Base-by-base conservation (phyloP, 1,140 invertebrate genomes). In the Babylonia areolata region DNA sequence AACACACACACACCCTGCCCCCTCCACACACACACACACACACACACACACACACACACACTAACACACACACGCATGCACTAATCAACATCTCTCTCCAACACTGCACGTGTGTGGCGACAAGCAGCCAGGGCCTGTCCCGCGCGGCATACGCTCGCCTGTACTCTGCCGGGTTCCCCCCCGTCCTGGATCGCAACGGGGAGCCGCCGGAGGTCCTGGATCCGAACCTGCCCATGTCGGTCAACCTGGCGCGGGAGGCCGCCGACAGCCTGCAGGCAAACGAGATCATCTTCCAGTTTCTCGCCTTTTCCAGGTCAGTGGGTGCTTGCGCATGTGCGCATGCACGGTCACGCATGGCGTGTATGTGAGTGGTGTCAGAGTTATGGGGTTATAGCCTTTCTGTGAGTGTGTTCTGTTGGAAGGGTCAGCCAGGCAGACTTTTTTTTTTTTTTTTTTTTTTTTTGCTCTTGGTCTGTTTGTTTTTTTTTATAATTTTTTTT, bases 231-330 rank as follows among this genome's bases (percentile, higher is more conserved):
- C 86, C 85, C n/a, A 85, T 89, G 20, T 85, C 88, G 37, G 89
- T 91, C 58, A 90, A 89, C 75, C 40, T 92, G 64, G 73, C 87
- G 17, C 91, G 89, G 77, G 94, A 94, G 86, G 87, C 90, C 31
- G 85, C 86, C 39, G 94, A 95, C 81, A 90, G 90, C n/a, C 88
- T 95, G 31, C 91, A 93, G 81, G 91, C 91, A 85, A 95, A 95
- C 90, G 93, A 94, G 87, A 90, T 95, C 75, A 90, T 92, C 64
- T 93, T 95, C 87, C 94, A 95, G 90, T 94, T 95, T 89, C 87
- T 95, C 73, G 94, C 94, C 17, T 94, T 92, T 87, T 91, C 93
- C 46, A 93, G 91, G 94, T 94, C 85, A 90, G 90, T 88, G 1
- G 3, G 64, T 12, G 17, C 46, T 12, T 17, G 17, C 46, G 23